Percentiles rank a stretch among this genome's conserved stretches.
These are phyloP conservation scores for Chanos chanos DNA, from an alignment of 2,797 vertebrate species.

Conservation along the genomic window DNA sequence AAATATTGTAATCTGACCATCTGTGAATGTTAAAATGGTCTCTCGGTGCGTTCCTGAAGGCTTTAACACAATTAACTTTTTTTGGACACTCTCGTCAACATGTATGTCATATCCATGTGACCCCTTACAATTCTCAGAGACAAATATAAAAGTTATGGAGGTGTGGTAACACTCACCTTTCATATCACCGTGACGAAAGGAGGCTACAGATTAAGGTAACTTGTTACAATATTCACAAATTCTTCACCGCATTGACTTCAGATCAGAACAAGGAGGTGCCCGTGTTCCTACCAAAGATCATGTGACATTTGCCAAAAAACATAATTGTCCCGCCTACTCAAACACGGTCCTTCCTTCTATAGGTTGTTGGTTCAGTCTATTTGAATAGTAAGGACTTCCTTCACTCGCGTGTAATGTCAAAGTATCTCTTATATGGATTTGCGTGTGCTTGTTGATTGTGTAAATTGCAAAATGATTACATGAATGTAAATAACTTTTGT, in stretches of 20 bases:
- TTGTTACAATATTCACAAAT: slow-evolving; percentile 12
- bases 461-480: too few relatives aligned
- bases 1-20: not conserved
- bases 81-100: not conserved
- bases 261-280: slow-evolving; percentile 44
- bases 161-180: slow-evolving; percentile 26
- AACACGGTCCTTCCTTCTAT: not conserved
- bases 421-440: not conserved
- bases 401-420: not conserved
- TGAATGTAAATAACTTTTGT: too few relatives aligned
- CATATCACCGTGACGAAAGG: slow-evolving; percentile 31
- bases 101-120: not conserved
- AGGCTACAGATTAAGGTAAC: slow-evolving; percentile 2
- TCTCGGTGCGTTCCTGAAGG: too few relatives aligned
- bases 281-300: slow-evolving; percentile 36
- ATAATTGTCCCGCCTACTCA: slow-evolving; percentile 35
- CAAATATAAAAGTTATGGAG: not conserved
- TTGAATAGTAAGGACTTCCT: not conserved
- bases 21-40: too few relatives aligned
- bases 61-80: too few relatives aligned
- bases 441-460: too few relatives aligned
- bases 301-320: slow-evolving; percentile 28
- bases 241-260: slow-evolving; percentile 15
- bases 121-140: too few relatives aligned
- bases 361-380: not conserved